Conservation (phyloP, 2,888 invertebrate genomes). For the Melipona bicolor region DNA sequence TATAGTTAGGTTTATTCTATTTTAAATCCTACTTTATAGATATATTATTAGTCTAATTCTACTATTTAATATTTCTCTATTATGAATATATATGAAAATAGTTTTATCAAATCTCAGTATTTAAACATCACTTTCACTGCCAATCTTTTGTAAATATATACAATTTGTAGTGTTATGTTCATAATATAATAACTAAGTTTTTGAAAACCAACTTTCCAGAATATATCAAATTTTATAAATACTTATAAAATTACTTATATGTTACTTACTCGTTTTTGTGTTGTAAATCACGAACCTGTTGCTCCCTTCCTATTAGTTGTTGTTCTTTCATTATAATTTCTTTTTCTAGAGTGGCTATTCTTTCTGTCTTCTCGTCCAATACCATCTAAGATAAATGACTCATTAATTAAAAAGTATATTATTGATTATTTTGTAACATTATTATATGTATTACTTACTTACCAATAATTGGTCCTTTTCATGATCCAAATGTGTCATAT, state of each 20-base stretch:
- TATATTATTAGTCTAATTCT: neutral
- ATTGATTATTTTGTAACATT: neutral
- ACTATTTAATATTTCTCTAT: neutral
- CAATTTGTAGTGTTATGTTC: slow-evolving; percentile 7
- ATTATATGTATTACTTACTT: slow-evolving; percentile 73
- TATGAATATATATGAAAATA: neutral
- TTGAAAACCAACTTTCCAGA: slow-evolving; percentile 20
- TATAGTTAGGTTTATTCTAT: neutral
- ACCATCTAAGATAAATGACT: slow-evolving; percentile 85
- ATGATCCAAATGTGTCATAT: slow-evolving; percentile 88
- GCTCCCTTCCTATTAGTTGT: slow-evolving; percentile 70
- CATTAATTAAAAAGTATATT: neutral
- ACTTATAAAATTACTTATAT: neutral
- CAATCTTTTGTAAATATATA: slow-evolving; percentile 38
- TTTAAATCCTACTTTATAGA: no score
- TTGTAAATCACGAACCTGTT: slow-evolving; percentile 78
- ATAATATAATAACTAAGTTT: slow-evolving; percentile 11
- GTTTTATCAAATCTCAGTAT: neutral
- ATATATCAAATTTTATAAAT: slow-evolving; percentile 27
- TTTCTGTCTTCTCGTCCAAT: slow-evolving; percentile 90
- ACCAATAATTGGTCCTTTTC: slow-evolving; percentile 89
- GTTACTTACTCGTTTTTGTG: slow-evolving; percentile 81
- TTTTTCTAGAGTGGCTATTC: slow-evolving; percentile 87
- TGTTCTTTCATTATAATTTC: slow-evolving; percentile 87
- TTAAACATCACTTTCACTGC: slow-evolving; percentile 2